These are phyloP conservation scores for Aphelinus certus DNA, from an alignment of 1,140 invertebrate species.

Conservation along the genomic window DNA sequence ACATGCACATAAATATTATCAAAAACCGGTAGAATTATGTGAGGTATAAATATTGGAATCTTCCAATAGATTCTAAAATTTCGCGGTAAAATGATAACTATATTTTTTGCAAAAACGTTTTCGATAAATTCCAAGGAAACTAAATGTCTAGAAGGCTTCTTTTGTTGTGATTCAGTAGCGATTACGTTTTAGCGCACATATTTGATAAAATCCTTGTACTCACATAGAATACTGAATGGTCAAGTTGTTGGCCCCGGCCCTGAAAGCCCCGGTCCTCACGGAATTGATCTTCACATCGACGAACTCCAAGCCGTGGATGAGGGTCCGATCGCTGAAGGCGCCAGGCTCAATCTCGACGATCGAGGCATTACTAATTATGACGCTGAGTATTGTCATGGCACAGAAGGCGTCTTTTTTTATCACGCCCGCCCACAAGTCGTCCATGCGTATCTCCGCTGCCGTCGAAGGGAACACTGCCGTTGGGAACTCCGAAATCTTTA, in stretches of 20 bases:
- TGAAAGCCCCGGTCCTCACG: conserved; percentile 70
- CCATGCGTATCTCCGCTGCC: conserved; percentile 70
- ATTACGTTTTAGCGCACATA: too few relatives aligned
- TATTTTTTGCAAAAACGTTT: background rate
- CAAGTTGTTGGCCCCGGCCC: conserved; percentile 72
- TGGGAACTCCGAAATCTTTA: conserved; percentile 70
- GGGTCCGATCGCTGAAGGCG: conserved; percentile 72
- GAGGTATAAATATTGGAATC: too few relatives aligned
- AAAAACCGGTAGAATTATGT: too few relatives aligned
- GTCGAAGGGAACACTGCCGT: conserved; percentile 72
- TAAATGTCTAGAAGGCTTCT: too few relatives aligned
- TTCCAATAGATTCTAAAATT: too few relatives aligned
- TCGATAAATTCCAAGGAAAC: too few relatives aligned
- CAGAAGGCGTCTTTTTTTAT: conserved; percentile 73
- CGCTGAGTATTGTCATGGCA: conserved; percentile 70
- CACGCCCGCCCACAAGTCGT: conserved; percentile 66
- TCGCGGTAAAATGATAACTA: background rate
- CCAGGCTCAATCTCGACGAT: conserved; percentile 70
- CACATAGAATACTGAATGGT: conserved; percentile 75
- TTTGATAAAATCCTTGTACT: conserved; percentile 42
- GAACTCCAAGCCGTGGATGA: conserved; percentile 72
- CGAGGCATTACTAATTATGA: conserved; percentile 71
- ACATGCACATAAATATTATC: too few relatives aligned
- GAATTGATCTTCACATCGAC: conserved; percentile 69
- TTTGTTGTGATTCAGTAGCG: too few relatives aligned